Evolutionary conservation across 2,797 vertebrate genomes (phyloP), one percentile per base, ranked within the genome.

Genomic region (Oceanodroma leucorhoa): DNA sequence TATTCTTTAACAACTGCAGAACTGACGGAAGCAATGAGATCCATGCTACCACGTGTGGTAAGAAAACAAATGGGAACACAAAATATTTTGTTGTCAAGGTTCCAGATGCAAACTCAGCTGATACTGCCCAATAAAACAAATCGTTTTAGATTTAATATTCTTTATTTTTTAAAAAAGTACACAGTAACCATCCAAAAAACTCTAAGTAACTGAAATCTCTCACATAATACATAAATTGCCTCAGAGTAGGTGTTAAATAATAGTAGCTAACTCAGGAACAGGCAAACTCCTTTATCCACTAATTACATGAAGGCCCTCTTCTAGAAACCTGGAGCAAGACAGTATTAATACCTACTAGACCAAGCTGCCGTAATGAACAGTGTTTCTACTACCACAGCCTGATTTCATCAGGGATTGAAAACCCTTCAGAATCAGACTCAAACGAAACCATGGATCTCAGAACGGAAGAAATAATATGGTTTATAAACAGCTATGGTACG

Each of bases 61-160:
- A 70, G 38, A 30, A 75, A 75, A 87, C 80, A 67, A 58, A 75
- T 32, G 50, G 76, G 73, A 94, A 95, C 66, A 86, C 34, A 87
- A 70, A 95, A 53, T 84, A 95, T 79, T 92, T 93, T 65, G 4
- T 80, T 92, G 87, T 77, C 69, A 94, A 81, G 40, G 34, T 83
- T 84, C 54, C 82, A 87, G 75, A 83, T 65, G 30, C 93, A 93
- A 95, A 94, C 4, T 79, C 23, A 81, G 36, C 11, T 84, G 57
- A 93, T 90, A 94, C 20, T 93, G 77, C 70, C 50, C 88, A 78
- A 75, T 45, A 36, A 81, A 88, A 72, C 6, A 9, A 58, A 58
- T 54, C 5, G 3, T 78, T 71, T 80, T 30, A 79, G 27, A 83
- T 34, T 61, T 32, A 57, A 27, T 22, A 43, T 14, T 65, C 32